Base-by-base conservation (phyloP, 2,797 vertebrate genomes). In the Alfaro cultratus region DNA sequence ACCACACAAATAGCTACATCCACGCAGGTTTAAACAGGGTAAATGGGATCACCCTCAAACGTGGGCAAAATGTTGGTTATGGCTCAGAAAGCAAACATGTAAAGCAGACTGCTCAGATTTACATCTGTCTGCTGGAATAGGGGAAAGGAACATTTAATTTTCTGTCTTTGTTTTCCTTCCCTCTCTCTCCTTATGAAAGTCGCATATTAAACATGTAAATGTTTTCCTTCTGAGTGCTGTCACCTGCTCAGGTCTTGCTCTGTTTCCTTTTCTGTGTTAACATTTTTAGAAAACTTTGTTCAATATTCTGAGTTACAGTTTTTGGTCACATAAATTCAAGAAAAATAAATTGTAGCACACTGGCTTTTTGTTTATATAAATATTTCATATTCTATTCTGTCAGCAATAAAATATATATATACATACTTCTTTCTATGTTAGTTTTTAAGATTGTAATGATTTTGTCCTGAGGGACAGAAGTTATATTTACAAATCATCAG, bases 21-120 rank as follows among this genome's bases (percentile, higher is more conserved):
- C 75, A 76, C 76, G 70, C 43, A 23, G 80, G 79, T 77, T 77
- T 87, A 87, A 91, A 80, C 85, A 43, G 5, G 18, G 7, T 16
- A 5, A 45, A 45, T 45, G 41, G 13, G 41, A 71, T 71, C 26
- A 2, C 7, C 68, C 68, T 45, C 68, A 71, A 45, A 71, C 41
- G 45, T 45, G 26, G 5, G 41, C 12, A 71, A 45, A 29, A 9
- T 29, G 41, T 71, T n/a, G 41, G 5, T 46, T 46, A 46, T 2
- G 5, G 26, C 41, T 71, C 26, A 45, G 26, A 71, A 29, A 71
- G 41, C 68, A 71, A 45, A 43, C 67, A 29, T n/a, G 31, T 43
- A 2, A 45, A n/a, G 41, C 64, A 55, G 46, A 21, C 64, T 26
- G 3, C 34, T 67, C 8, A 11, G 18, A 21, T 26, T 16, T 31